Conservation (phyloP, 2,113 vertebrate genomes). For the Zosterops pallidus region DNA sequence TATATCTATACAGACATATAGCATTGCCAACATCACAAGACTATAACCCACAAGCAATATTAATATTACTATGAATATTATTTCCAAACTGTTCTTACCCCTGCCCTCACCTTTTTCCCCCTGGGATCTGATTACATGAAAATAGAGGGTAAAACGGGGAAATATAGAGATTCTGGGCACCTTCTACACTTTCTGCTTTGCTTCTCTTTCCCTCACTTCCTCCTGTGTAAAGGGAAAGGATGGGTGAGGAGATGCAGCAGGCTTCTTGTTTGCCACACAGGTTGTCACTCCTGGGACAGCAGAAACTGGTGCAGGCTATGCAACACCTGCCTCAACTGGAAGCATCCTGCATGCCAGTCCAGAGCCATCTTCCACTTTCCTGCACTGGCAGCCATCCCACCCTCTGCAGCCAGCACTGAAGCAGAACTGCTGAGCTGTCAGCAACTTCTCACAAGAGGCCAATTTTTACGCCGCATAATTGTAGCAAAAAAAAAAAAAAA, state of each 20-base stretch:
- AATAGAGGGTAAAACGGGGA: not conserved
- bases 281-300: not conserved
- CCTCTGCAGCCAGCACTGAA: constrained; percentile 62
- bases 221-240: not conserved
- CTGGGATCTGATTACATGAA: not conserved
- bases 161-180: not conserved
- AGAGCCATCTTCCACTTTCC: constrained; percentile 25
- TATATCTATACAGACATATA: fast-evolving
- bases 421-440: constrained; percentile 68
- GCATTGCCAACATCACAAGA: not conserved
- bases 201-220: not conserved
- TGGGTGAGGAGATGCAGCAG: not conserved
- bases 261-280: not conserved
- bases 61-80: not conserved
- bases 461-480: constrained; percentile 67
- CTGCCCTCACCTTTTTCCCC: not conserved
- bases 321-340: constrained; percentile 44
- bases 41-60: not conserved
- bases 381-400: constrained; percentile 34
- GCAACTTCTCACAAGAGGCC: constrained; percentile 59
- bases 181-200: not conserved
- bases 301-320: not conserved
- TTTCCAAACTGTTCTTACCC: not conserved
- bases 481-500: not conserved
- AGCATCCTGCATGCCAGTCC: not conserved